Evolutionary conservation across 1,140 invertebrate genomes (phyloP).

Genomic region (Araneus ventricosus): DNA sequence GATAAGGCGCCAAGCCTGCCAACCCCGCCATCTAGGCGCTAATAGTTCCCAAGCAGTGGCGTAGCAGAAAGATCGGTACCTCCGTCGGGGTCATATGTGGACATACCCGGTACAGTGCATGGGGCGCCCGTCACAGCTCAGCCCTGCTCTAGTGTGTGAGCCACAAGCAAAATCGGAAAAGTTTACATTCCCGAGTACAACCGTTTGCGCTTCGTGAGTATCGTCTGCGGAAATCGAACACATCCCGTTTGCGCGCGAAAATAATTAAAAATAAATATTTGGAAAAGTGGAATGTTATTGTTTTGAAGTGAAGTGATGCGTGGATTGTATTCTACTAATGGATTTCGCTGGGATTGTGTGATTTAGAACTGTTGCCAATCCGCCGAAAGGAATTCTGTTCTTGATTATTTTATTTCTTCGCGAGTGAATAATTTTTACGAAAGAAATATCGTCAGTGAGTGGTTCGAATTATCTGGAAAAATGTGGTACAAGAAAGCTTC

Average conservation of each 20-base stretch:
- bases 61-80: slow-evolving; percentile 53
- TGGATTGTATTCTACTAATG: slow-evolving; percentile 16
- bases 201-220: slow-evolving; percentile 7
- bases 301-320: background rate
- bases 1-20: slow-evolving; percentile 49
- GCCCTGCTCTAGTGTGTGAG: background rate
- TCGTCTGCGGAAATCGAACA: background rate
- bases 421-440: background rate
- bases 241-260: background rate
- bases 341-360: slow-evolving; percentile 18
- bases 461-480: background rate
- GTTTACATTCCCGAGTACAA: background rate
- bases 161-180: slow-evolving; percentile 44
- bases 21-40: background rate
- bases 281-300: background rate
- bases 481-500: background rate
- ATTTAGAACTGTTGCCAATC: slow-evolving; percentile 42
- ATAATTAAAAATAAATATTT: slow-evolving; percentile 25
- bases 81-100: slow-evolving; percentile 64
- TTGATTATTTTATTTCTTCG: background rate
- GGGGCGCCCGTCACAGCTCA: slow-evolving; percentile 13
- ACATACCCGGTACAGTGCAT: slow-evolving; percentile 35
- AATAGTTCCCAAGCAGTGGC: slow-evolving; percentile 47
- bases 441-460: slow-evolving; percentile 9
- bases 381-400: slow-evolving; percentile 1